Evolutionary conservation across 2,888 invertebrate species (phyloP), one percentile per base, ranked within the genome.

Genomic region (Pinctada fucata): DNA sequence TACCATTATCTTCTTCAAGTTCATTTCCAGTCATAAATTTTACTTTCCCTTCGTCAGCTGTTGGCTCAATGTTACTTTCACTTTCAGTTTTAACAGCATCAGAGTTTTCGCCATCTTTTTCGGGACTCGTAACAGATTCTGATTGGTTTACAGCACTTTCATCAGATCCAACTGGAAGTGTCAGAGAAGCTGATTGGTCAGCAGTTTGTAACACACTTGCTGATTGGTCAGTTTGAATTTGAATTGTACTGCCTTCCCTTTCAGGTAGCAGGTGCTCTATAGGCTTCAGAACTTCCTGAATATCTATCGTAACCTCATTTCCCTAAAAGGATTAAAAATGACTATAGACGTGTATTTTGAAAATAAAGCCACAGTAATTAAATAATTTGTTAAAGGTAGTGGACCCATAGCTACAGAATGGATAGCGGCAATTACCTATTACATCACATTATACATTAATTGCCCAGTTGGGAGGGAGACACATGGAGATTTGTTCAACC

Each of bases 261-360:
- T 79, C 82, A 2, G 89, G 90, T 68, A 90, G 82, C 2, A 90
- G 83, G 72, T 89, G 88, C 51, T 83, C 80, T 48, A 90, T 79
- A 4, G 81, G 82, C 3, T 79, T 51, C 50, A 89, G 71, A 13
- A 88, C 83, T n/a, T 77, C 67, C 5, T 80, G 77, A 16, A 87
- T 77, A 76, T 90, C 85, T 10, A 90, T 80, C 65, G 83, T 79
- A 13, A 88, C 89, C 16, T 88, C 72, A 52, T 83, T 83, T 3
- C 82, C 83, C 88, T 88, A 82, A 6, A 78, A 71, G n/a, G 51
- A 70, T 47, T 80, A 66, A 49, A 1, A 64, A 8, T 50, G 3
- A 71, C 10, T 45, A 66, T 3, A n/a, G 58, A 70, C 48, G 49
- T 52, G 10, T 10, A 8, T 31, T 31, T 31, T 31, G 13, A 58